Evolutionary conservation across 2,113 vertebrate genomes (phyloP), one percentile per base, ranked within the genome.

Genomic region (Mesocricetus auratus): DNA sequence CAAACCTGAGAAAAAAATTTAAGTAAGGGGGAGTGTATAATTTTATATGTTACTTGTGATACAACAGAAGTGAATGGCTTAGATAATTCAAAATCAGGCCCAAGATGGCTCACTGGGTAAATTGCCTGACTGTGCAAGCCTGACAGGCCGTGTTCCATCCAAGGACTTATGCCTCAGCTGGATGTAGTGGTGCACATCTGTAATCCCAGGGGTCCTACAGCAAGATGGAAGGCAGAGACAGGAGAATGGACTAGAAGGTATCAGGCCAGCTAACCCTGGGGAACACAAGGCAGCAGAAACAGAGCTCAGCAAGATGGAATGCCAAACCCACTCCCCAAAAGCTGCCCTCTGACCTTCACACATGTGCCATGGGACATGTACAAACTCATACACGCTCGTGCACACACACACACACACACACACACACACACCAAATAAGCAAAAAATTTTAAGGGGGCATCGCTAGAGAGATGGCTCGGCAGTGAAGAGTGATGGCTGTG

Each of bases 1-100:
- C 45, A 79, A 77, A 45, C 47, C 47, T 53, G 29, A 78, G 45
- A 78, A n/a, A n/a, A n/a, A n/a, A n/a, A n/a, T n/a, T 22, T 21
- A 68, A 50, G 64, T 81, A 19, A 85, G 78, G 7, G 33, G 13
- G 5, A 22, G 15, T 36, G 60, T 15, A 9, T 64, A 36, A 87
- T 82, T 92, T 92, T 78, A 82, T 22, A 58, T 39, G 58, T 69
- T 47, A 42, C 22, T 86, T 64, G 73, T 24, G 21, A 21, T 68
- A 92, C 75, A 82, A 88, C 5, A 53, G n/a, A 94, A 91, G 78
- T 47, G 36, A 79, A 53, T 94, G 47, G 29, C 58, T 92, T 68
- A 69, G 75, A 56, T 89, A 60, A 82, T 88, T 31, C 68, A 91
- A 95, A 85, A 66, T 81, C 50, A 58, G n/a, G 79, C n/a, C 0